Percentiles rank a stretch among this genome's conserved stretches.
Evolutionary conservation across 2,888 invertebrate genomes (phyloP).

Genomic region (Coelinius sp.): DNA sequence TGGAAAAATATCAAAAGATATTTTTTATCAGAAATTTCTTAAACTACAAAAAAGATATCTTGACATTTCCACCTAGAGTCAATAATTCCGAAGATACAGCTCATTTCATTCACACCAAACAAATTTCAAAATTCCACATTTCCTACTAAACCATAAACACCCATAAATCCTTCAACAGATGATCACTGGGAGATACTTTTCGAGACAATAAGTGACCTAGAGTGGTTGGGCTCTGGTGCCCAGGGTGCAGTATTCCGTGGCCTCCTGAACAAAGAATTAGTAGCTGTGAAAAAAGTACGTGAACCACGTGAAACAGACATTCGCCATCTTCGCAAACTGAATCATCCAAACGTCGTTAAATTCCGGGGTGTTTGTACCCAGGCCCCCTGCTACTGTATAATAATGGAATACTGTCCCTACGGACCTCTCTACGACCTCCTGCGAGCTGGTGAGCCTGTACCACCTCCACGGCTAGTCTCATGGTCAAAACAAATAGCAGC

Average conservation of each 20-base stretch:
- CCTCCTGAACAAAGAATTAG: conserved; percentile 83
- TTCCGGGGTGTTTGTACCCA: conserved; percentile 96
- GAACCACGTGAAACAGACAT: conserved; percentile 95
- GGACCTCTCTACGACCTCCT: conserved; percentile 95
- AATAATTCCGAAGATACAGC: too few relatives aligned
- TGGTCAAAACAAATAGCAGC: conserved; percentile 97
- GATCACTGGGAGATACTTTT: conserved; percentile 97
- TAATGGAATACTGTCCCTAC: conserved; percentile 98
- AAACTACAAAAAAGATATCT: too few relatives aligned
- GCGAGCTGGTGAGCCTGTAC: conserved; percentile 85
- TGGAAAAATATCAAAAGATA: too few relatives aligned
- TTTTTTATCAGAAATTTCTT: too few relatives aligned
- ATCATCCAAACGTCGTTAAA: conserved; percentile 95
- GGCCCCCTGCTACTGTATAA: conserved; percentile 92
- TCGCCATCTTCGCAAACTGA: conserved; percentile 89
- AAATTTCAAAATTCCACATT: too few relatives aligned
- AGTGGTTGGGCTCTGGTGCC: conserved; percentile 95
- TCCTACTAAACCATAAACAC: not conserved
- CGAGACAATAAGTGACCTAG: conserved; percentile 88
- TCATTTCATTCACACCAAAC: too few relatives aligned
- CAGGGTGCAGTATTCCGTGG: conserved; percentile 97
- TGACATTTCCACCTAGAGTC: too few relatives aligned
- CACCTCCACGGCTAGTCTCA: conserved; percentile 87
- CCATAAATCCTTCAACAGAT: conserved; percentile 58
- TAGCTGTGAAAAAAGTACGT: conserved; percentile 96